Evolutionary conservation across 2,888 invertebrate species (phyloP).

Genomic region (Abrostola tripartita): DNA sequence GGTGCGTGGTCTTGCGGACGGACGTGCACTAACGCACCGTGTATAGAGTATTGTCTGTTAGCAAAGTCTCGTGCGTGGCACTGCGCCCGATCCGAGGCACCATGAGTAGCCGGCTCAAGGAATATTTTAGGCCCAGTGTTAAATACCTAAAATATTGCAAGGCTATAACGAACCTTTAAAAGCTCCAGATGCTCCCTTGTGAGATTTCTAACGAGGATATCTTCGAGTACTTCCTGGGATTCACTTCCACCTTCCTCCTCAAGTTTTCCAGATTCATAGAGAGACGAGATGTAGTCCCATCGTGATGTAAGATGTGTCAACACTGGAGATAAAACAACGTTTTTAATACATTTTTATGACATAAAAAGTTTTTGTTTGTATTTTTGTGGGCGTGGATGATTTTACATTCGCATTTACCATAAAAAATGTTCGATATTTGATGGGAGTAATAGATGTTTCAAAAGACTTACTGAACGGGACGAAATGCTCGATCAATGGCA

Average conservation of each 20-base stretch:
- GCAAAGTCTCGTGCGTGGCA: too few species aligned
- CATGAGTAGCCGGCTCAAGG: too few species aligned
- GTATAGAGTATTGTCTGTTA: too few species aligned
- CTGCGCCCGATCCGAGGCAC: too few species aligned
- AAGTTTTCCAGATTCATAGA: slow-evolving; percentile 92
- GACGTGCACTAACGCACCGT: too few species aligned
- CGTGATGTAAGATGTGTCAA: slow-evolving; percentile 91
- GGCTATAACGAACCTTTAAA: slow-evolving; percentile 85
- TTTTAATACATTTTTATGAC: too few species aligned
- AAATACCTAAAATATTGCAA: background rate
- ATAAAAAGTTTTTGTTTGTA: too few species aligned
- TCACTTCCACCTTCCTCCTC: slow-evolving; percentile 93
- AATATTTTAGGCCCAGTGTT: too few species aligned
- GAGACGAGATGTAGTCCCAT: slow-evolving; percentile 93
- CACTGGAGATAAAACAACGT: slow-evolving; percentile 80
- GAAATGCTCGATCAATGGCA: slow-evolving; percentile 93
- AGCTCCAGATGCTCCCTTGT: slow-evolving; percentile 96
- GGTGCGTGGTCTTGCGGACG: too few species aligned
- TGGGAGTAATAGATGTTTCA: background rate
- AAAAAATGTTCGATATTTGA: too few species aligned
- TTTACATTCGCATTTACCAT: too few species aligned
- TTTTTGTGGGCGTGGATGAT: too few species aligned
- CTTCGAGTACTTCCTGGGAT: slow-evolving; percentile 94
- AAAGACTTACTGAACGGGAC: slow-evolving; percentile 92
- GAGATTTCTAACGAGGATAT: slow-evolving; percentile 94